Conservation (phyloP, 2,797 vertebrate genomes). For the Delichon dasypus region DNA sequence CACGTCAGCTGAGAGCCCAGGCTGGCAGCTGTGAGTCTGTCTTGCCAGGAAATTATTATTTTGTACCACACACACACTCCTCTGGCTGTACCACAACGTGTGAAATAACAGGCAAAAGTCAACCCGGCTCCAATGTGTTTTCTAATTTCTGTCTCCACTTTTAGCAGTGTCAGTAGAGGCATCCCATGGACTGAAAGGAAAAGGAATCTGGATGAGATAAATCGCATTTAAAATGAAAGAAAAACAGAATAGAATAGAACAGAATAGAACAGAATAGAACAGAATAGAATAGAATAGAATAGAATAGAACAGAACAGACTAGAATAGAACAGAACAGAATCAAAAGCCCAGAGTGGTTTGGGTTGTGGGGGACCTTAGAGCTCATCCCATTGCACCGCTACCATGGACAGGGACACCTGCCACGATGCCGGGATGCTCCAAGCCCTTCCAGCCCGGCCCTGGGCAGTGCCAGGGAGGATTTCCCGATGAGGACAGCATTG, state of each 20-base stretch:
- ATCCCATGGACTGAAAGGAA: neutral
- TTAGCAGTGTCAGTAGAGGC: neutral
- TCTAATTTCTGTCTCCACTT: neutral
- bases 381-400: too few species aligned
- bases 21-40: neutral
- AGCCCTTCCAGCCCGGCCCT: neutral
- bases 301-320: neutral
- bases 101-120: neutral
- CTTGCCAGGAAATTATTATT: neutral
- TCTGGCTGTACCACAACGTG: neutral
- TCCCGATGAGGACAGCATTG: fast-evolving
- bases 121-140: neutral
- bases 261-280: too few species aligned
- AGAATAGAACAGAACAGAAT: neutral
- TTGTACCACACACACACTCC: neutral
- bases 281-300: neutral
- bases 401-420: neutral
- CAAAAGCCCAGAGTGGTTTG: neutral
- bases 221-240: neutral
- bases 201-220: neutral
- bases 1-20: neutral
- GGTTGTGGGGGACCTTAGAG: neutral
- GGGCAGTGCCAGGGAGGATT: neutral
- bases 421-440: neutral
- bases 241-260: neutral